A percentile compares a stretch with the other conserved stretches of the same genome.
Conservation (phyloP, 2,888 invertebrate species). For the Esperia sulphurella region DNA sequence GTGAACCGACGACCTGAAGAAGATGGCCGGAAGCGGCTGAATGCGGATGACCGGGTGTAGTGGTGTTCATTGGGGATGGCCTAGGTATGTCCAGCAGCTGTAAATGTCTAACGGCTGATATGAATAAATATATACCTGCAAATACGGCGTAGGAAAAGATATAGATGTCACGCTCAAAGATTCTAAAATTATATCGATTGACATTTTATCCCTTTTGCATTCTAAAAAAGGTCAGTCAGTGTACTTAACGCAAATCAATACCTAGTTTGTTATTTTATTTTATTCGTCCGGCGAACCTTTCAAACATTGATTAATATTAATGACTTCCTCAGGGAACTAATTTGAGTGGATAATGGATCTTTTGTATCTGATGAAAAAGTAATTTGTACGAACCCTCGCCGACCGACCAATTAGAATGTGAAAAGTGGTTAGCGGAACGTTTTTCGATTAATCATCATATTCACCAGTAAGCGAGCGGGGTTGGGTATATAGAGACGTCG, state of each 20-base stretch:
- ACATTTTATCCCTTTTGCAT: too few species aligned
- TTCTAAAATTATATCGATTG: too few species aligned
- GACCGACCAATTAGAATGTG: constrained; percentile 56
- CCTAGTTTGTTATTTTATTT: constrained; percentile 6
- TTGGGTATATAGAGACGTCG: constrained; percentile 34
- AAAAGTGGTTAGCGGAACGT: constrained; percentile 37
- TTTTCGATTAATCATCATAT: constrained; percentile 54
- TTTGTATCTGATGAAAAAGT: constrained; percentile 71
- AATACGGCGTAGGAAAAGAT: too few species aligned
- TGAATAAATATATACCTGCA: too few species aligned
- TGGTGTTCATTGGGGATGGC: too few species aligned
- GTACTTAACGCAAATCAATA: background rate
- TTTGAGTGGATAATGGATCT: constrained; percentile 75
- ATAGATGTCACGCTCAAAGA: too few species aligned
- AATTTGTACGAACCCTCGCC: constrained; percentile 51
- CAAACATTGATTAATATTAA: constrained; percentile 73
- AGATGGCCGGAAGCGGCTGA: too few species aligned
- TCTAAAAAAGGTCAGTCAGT: too few species aligned
- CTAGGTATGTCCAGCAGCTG: too few species aligned
- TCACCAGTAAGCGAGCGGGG: constrained; percentile 9
- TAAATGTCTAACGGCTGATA: too few species aligned
- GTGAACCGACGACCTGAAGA: too few species aligned
- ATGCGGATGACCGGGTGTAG: too few species aligned
- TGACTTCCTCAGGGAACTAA: constrained; percentile 67
- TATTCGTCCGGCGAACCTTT: constrained; percentile 36